These are phyloP conservation scores for Amphilophus citrinellus DNA, from an alignment of 2,113 vertebrate species.

Conservation along the genomic window DNA sequence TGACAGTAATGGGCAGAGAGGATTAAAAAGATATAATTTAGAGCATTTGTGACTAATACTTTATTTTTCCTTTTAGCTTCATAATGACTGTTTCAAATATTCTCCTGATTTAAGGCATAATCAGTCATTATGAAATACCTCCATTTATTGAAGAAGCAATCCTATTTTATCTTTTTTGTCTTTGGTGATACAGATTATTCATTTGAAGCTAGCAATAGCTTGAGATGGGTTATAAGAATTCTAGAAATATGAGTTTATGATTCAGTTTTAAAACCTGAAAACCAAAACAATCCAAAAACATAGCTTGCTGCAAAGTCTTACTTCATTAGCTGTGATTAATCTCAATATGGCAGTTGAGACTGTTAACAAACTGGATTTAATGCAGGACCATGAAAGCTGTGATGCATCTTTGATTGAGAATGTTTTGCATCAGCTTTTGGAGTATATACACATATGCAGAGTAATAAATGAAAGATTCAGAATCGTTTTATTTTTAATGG, in stretches of 20 bases:
- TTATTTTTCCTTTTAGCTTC: slow-evolving; percentile 4
- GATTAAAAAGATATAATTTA: background rate
- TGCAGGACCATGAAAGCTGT: background rate
- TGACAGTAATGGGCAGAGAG: slow-evolving; percentile 45
- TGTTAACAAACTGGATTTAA: background rate
- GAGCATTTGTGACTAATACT: slow-evolving; percentile 4
- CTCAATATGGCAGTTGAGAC: background rate
- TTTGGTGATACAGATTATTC: background rate
- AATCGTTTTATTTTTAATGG: background rate
- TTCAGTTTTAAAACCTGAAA: background rate
- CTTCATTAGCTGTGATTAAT: background rate
- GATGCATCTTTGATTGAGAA: background rate
- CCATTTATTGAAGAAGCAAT: background rate
- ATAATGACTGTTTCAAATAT: slow-evolving; percentile 23
- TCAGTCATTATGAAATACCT: background rate
- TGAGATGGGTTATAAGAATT: background rate
- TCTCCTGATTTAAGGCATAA: slow-evolving; percentile 17
- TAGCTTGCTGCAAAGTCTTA: background rate
- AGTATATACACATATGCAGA: background rate
- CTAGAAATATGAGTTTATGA: background rate
- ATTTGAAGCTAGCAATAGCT: background rate
- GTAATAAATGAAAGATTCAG: background rate
- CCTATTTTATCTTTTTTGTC: background rate
- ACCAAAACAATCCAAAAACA: background rate
- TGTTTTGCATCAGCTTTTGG: background rate